phyloP scores from a whole-genome alignment of 2,113 vertebrate genomes.

The Coptodon bakossiorum region DNA sequence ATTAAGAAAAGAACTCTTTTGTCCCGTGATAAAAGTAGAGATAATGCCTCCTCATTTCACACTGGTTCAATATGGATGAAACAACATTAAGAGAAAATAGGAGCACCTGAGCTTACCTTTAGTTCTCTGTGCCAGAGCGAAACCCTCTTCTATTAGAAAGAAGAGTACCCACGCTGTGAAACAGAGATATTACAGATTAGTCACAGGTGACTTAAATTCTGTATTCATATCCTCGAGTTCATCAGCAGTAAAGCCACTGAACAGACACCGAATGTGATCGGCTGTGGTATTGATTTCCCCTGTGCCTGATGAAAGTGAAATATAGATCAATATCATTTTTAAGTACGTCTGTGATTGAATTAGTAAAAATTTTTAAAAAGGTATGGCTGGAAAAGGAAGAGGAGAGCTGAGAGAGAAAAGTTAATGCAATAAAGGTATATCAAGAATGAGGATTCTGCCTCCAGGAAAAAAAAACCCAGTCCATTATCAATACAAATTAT shows the following conservation, averaged over 20 bases:
- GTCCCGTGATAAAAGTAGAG: background rate
- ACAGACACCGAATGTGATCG: background rate
- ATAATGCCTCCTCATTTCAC: background rate
- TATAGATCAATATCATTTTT: background rate
- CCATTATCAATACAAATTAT: background rate
- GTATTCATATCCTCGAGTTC: background rate
- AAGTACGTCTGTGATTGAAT: background rate
- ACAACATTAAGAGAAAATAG: background rate
- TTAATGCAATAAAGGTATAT: background rate
- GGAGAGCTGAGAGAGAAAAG: background rate
- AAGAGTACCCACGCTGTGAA: constrained; percentile 86
- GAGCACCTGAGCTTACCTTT: constrained; percentile 76
- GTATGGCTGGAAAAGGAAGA: background rate
- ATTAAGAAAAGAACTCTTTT: background rate
- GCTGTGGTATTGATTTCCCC: background rate
- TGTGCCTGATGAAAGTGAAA: background rate
- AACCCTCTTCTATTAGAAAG: constrained; percentile 88
- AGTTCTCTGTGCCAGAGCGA: constrained; percentile 90
- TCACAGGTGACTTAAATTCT: background rate
- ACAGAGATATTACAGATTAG: constrained; percentile 17
- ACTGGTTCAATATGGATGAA: background rate
- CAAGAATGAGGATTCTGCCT: background rate
- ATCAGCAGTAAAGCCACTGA: background rate
- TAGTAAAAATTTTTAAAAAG: background rate
- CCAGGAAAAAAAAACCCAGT: background rate